Conservation (phyloP, 2,888 invertebrate genomes). For the Fragum whitleyi region DNA sequence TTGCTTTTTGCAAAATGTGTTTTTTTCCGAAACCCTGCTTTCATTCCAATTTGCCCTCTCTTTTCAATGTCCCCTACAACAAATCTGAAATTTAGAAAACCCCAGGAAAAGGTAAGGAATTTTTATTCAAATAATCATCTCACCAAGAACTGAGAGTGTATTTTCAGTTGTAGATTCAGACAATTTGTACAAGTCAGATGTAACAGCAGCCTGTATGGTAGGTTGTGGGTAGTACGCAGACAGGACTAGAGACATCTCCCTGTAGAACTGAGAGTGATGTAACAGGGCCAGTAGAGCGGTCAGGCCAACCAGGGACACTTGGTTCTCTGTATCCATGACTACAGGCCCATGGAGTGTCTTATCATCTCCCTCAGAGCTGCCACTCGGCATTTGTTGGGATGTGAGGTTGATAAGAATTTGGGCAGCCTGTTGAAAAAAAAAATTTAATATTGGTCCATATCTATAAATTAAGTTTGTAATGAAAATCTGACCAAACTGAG, state of each 20-base stretch:
- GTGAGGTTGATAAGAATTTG: conserved; percentile 82
- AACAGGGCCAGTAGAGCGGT: conserved; percentile 81
- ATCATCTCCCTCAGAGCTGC: conserved; percentile 71
- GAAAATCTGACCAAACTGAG: no score
- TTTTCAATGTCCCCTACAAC: no score
- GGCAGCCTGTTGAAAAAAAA: conserved; percentile 76
- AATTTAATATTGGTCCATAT: no score
- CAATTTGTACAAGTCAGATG: conserved; percentile 59
- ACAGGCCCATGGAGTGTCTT: conserved; percentile 81
- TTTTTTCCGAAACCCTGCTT: no score
- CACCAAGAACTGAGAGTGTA: conserved; percentile 75
- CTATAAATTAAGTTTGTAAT: no score
- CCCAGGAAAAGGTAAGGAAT: no score
- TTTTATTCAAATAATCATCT: no score
- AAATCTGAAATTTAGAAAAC: no score
- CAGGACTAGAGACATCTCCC: conserved; percentile 76
- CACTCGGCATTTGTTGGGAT: conserved; percentile 79
- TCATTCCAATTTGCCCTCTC: no score
- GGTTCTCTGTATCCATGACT: conserved; percentile 80
- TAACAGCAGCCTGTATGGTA: conserved; percentile 76
- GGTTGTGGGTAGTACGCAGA: conserved; percentile 80
- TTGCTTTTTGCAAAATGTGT: no score
- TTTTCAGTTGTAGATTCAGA: conserved; percentile 70
- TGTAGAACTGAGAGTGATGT: conserved; percentile 83
- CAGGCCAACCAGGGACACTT: conserved; percentile 81